Conservation (phyloP, 2,113 vertebrate genomes). For the Muntiacus reevesi region DNA sequence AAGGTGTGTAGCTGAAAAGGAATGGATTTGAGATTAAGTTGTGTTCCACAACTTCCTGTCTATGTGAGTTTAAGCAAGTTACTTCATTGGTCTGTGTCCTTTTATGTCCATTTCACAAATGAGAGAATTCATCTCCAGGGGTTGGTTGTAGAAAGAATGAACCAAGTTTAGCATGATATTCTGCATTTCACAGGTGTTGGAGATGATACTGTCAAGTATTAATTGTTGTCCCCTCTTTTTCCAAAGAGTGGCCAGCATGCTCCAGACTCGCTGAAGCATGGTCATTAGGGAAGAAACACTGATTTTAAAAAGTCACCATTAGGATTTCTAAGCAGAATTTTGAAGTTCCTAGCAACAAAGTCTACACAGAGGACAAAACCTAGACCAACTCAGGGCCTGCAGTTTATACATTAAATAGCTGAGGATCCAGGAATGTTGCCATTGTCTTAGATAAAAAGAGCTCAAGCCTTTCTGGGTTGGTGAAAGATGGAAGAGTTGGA, state of each 20-base stretch:
- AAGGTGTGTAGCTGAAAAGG: neutral
- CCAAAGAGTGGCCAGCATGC: neutral
- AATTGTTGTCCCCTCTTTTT: neutral
- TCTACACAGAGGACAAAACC: neutral
- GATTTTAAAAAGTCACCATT: neutral
- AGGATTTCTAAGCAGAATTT: neutral
- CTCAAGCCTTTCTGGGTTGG: neutral
- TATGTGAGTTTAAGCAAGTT: constrained; percentile 10
- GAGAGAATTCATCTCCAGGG: neutral
- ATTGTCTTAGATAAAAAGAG: neutral
- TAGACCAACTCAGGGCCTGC: neutral
- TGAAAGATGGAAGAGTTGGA: neutral
- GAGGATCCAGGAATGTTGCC: neutral
- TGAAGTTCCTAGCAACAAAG: neutral
- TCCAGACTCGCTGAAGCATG: neutral
- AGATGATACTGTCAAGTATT: neutral
- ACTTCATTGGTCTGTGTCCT: neutral
- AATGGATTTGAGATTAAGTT: neutral
- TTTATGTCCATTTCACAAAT: neutral
- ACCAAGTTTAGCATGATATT: neutral
- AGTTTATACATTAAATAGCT: neutral
- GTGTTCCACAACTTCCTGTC: neutral
- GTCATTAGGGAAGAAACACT: neutral
- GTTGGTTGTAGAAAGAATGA: neutral
- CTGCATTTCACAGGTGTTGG: neutral